phyloP scores from a whole-genome alignment of 1,140 invertebrate species.

The Paraescarpia echinospica region DNA sequence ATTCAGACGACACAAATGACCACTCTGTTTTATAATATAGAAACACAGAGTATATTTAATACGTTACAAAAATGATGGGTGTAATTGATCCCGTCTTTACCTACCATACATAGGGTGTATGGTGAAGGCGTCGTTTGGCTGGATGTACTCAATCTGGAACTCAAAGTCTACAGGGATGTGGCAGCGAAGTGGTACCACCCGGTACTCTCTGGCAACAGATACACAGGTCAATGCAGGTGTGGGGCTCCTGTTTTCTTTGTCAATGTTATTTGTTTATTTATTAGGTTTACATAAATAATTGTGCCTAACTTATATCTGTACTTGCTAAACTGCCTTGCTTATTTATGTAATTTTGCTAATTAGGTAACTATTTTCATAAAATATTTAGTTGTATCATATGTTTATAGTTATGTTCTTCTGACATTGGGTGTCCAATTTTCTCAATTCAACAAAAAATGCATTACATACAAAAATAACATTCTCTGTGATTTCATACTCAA shows the following conservation, averaged over 20 bases:
- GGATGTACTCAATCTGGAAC: constrained; percentile 49
- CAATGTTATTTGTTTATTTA: not conserved
- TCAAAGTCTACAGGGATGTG: constrained; percentile 59
- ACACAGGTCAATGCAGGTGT: not conserved
- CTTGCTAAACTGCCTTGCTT: not conserved
- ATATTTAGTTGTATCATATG: no score
- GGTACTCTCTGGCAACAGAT: not conserved
- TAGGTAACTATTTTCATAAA: no score
- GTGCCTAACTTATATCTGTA: not conserved
- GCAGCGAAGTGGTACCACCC: constrained; percentile 47
- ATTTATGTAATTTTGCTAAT: no score
- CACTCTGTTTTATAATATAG: no score
- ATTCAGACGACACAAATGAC: no score
- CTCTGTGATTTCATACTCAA: no score
- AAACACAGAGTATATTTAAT: no score
- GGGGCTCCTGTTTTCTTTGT: not conserved
- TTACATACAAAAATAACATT: no score
- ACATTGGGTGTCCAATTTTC: no score
- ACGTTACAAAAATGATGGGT: no score
- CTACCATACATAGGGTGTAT: constrained; percentile 54
- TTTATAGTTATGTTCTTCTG: no score
- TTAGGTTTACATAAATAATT: not conserved
- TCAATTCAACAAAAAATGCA: no score
- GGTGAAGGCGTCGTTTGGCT: constrained; percentile 52
- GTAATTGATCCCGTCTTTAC: not conserved